Evolutionary conservation across 2,797 vertebrate genomes (phyloP), one percentile per base, ranked within the genome.

Genomic region (Cynopterus sphinx): DNA sequence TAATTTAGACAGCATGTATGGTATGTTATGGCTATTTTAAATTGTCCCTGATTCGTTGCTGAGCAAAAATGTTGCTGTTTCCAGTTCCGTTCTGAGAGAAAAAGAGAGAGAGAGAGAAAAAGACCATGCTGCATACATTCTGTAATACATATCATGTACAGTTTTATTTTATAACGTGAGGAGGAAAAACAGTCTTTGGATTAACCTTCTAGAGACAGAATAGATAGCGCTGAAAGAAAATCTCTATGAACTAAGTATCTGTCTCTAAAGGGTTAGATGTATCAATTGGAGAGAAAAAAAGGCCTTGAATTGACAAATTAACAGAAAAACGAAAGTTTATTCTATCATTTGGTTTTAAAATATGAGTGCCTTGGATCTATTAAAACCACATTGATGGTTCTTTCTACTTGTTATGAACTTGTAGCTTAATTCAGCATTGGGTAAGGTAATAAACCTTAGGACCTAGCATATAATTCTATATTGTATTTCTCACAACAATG

Each of bases 61-160:
- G 99, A 99, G 99, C 99, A 99, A 99, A 99, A 99, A 99, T 98
- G 98, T 99, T 98, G 99, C 99, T 99, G 99, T 99, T 99, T 99
- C 99, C 99, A 98, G 99, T 99, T 99, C 99, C 98, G 98, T 99
- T 99, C 98, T 99, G 98, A 98, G 98, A 98, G 98, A 99, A 95
- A 96, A 91, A 97, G 96, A 96, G n/a, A 97, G 96, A 97, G 97
- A 97, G 97, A 65, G 98, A 96, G 97, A 97, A 97, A 97, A 84
- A 97, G 73, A 99, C 99, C 99, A 99, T 99, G 99, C 99, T 99
- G 99, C 99, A 99, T 99, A 99, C 99, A 99, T 99, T 99, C 99
- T 99, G 99, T 99, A 98, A 99, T 98, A 99, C 99, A 99, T 99
- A 99, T 99, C 99, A 99, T 99, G 99, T 99, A 99, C 99, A 99